phyloP scores from a whole-genome alignment of 2,113 vertebrate genomes.

The Thinocorus orbignyianus region DNA sequence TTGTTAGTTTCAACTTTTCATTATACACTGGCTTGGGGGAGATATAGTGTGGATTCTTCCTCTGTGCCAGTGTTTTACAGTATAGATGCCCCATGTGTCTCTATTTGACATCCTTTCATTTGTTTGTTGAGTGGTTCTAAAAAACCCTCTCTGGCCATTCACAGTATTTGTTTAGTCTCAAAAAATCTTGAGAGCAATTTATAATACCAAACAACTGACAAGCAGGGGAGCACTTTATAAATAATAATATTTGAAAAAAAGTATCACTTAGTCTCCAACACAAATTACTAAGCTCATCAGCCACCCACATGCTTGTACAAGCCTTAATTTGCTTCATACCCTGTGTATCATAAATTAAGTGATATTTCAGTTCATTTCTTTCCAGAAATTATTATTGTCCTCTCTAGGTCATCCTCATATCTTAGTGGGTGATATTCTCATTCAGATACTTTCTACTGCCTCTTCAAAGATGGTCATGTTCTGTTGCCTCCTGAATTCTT shows the following conservation, averaged over 20 bases:
- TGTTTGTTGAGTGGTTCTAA: neutral
- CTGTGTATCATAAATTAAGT: neutral
- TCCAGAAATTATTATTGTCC: neutral
- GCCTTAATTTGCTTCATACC: conserved; percentile 4
- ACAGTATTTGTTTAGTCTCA: neutral
- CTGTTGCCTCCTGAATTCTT: neutral
- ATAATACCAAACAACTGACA: conserved; percentile 1
- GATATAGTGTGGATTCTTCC: neutral
- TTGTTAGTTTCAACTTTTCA: neutral
- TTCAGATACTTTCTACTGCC: neutral
- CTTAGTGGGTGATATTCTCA: neutral
- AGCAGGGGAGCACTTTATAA: neutral
- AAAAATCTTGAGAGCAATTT: neutral
- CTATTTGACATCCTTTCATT: neutral
- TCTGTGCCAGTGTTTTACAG: accelerated
- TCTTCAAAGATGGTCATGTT: neutral
- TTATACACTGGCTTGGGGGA: neutral
- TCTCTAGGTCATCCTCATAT: neutral
- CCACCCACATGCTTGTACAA: neutral
- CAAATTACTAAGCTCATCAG: neutral
- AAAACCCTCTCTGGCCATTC: neutral
- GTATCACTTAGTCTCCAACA: neutral
- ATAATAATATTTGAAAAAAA: neutral
- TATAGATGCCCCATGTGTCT: neutral
- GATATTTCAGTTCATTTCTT: neutral